Base-by-base conservation (phyloP, 2,888 invertebrate species). In the Coenonympha glycerion region DNA sequence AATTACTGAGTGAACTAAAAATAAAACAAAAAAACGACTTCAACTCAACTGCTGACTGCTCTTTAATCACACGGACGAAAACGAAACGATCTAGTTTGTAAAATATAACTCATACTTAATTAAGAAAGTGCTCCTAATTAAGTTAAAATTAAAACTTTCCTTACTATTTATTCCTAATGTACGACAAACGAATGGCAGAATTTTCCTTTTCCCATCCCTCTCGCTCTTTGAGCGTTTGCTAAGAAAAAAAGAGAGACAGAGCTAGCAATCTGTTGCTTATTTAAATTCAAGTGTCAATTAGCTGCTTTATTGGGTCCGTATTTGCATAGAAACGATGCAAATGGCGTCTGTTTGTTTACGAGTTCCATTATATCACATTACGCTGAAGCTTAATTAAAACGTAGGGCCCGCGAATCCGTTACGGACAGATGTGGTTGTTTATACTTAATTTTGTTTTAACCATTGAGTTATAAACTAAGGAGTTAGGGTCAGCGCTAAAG, bases 371-470 rank as follows among this genome's bases (percentile, higher is more conserved):
- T 62, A 61, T 59, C 50, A 56, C 59, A 62, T 61, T 62, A 61
- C 60, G 47, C 52, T 34, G 56, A 39, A 52, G 60, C 62, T 66
- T 64, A 63, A 66, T 66, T 66, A 66, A 63, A 64, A 62, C 55
- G 40, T 36, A 45, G 33, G 39, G 36, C 24, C 44, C 30, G 30
- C 21, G 47, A 45, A 22, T 50, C 30, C 36, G 33, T 45, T 53
- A 44, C 41, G 52, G 22, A 15, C 55, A 49, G 47, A 49, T 55
- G 55, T 47, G 49, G 39, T 52, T 42, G 49, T 55, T 55, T 52
- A 47, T 49, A 52, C 47, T 47, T 44, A 52, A 52, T 49, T 47
- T 22, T 33, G 37, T 52, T 47, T 31, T 41, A n/a, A n/a, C n/a
- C n/a, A n/a, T n/a, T n/a, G n/a, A n/a, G n/a, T n/a, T n/a, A n/a